Base-by-base conservation (phyloP, 2,113 vertebrate genomes). In the Notechis scutatus region DNA sequence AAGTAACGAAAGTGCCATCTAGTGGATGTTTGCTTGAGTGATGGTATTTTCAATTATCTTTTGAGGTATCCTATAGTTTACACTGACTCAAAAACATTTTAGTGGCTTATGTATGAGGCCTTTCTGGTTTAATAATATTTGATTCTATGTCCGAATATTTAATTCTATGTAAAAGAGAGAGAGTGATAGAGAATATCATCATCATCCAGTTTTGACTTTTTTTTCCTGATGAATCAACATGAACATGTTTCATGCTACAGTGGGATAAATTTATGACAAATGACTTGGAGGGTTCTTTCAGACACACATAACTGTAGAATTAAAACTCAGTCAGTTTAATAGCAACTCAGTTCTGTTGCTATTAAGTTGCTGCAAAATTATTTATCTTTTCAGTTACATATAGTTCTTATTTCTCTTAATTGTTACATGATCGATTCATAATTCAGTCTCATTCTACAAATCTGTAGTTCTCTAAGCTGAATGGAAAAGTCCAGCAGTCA, bases 1-100 rank as follows among this genome's bases (percentile, higher is more conserved):
- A 18, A 87, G 96, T 52, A 0, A 81, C 57, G 57, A 92, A 81
- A 94, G 88, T 91, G 93, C 95, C 95, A 95, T 59, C 96, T 95
- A 92, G 94, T 81, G 96, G 94, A 52, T 50, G 74, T 74, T 52
- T 55, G 12, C 2, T 86, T 56, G 18, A 90, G 55, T 92, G 69
- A 0, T 24, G 7, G n/a, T 34, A 39, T 81, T 11, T 42, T 3
- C 39, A 9, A 26, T 26, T 81, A 81, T 20, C 34, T 81, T 42
- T 81, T 81, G 74, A 21, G 18, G 34, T 81, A 81, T 39, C 74
- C 18, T 42, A 4, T 42, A 21, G 18, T 34, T 81, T 39, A 20
- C 18, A 42, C 18, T 21, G 18, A 81, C 7, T 61, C n/a, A 21
- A 47, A 92, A 69, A 18, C 59, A 81, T 81, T 9, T 42, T 42